A percentile compares a stretch with the other conserved stretches of the same genome.
Conservation (phyloP, 2,888 invertebrate species). For the Lottia gigantea region DNA sequence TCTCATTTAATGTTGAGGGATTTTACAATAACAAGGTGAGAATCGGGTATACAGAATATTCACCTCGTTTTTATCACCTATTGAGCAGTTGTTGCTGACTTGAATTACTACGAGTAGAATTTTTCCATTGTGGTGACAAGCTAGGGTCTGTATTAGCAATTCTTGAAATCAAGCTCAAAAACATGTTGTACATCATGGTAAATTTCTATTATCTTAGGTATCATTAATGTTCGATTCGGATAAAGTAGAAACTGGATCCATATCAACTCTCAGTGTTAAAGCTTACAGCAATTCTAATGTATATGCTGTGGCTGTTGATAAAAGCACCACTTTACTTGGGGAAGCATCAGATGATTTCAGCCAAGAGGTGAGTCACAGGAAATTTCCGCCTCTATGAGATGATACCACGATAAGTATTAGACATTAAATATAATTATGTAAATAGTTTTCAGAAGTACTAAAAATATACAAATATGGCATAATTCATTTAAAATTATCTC, state of each 20-base stretch:
- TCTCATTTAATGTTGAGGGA: slow-evolving; percentile 1
- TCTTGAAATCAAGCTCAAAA: neutral
- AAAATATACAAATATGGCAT: too few relatives aligned
- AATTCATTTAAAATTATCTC: too few relatives aligned
- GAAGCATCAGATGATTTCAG: neutral
- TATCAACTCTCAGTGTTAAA: neutral
- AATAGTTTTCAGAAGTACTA: too few relatives aligned
- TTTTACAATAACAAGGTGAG: neutral
- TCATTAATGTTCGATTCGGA: neutral
- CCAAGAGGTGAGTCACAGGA: neutral
- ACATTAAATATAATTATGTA: too few relatives aligned
- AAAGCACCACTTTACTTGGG: neutral
- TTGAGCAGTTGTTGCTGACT: neutral
- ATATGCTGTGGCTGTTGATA: neutral
- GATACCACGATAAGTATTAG: too few relatives aligned
- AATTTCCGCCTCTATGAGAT: too few relatives aligned
- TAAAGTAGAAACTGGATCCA: neutral
- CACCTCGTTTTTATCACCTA: neutral
- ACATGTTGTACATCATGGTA: too few relatives aligned
- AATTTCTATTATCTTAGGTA: neutral
- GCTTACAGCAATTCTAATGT: neutral
- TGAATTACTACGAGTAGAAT: neutral
- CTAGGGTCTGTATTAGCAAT: neutral
- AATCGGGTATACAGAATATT: too few relatives aligned
- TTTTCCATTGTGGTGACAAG: neutral